Evolutionary conservation across 2,888 invertebrate species (phyloP).

Genomic region (Spodoptera exigua): DNA sequence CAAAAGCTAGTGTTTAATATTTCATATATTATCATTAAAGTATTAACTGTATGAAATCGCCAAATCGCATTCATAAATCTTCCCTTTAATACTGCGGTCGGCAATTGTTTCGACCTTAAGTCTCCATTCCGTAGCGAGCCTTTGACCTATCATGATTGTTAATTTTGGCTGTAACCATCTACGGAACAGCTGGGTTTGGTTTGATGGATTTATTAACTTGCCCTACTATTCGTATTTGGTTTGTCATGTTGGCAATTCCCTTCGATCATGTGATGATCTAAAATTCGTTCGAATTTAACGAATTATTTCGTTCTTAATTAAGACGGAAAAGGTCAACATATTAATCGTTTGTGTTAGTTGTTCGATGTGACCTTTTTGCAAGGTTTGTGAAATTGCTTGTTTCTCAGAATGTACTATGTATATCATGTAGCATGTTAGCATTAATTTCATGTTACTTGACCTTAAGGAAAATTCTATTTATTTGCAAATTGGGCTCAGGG

Average conservation of each 20-base stretch:
- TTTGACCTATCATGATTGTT: slow-evolving; percentile 28
- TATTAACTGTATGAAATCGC: too few species aligned
- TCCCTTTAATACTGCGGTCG: background rate
- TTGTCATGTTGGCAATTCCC: background rate
- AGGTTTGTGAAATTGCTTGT: too few species aligned
- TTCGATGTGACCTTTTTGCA: too few species aligned
- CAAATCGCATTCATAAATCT: background rate
- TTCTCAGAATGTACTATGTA: too few species aligned
- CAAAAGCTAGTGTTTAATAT: too few species aligned
- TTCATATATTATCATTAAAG: too few species aligned
- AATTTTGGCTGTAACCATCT: slow-evolving; percentile 30
- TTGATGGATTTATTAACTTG: slow-evolving; percentile 21
- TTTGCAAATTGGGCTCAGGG: too few species aligned
- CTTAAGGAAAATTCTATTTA: too few species aligned
- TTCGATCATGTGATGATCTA: slow-evolving; percentile 2
- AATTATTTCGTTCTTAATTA: background rate
- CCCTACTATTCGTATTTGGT: slow-evolving; percentile 14
- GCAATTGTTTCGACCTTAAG: slow-evolving; percentile 16
- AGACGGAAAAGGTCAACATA: too few species aligned
- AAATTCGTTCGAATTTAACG: background rate
- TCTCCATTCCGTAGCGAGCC: slow-evolving; percentile 9
- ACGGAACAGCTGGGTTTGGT: slow-evolving; percentile 7
- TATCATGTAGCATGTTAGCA: too few species aligned
- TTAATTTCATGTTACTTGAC: too few species aligned
- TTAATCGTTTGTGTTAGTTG: too few species aligned